phyloP scores from a whole-genome alignment of 30 jellyfish, hydroid and myxozoan genomes.

The Cassiopea andromeda region DNA sequence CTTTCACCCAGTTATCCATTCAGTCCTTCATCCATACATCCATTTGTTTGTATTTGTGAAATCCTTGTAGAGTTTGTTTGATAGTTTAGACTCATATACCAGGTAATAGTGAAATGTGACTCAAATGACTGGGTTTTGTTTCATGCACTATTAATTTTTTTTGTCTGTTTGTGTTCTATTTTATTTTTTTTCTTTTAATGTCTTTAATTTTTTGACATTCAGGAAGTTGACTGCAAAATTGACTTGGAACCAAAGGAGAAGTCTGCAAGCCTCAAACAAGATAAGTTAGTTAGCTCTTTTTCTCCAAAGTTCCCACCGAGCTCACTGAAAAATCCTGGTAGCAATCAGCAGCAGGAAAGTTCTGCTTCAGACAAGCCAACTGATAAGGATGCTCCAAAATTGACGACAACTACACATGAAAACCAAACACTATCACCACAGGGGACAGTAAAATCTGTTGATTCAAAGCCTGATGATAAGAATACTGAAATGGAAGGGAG shows the following conservation, averaged over 20 bases:
- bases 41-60: no score
- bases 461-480: not conserved
- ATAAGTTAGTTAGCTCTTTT: not conserved
- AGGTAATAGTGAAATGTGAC: no score
- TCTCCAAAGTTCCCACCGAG: not conserved
- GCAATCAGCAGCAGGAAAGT: not conserved
- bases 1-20: no score
- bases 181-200: not conserved
- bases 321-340: not conserved
- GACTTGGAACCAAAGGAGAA: not conserved
- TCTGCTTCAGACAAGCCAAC: not conserved
- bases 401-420: not conserved
- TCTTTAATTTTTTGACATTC: not conserved
- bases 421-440: not conserved
- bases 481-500: conserved; percentile 8
- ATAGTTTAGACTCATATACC: no score
- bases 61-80: no score
- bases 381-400: not conserved
- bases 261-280: not conserved
- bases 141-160: no score
- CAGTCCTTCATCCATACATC: no score
- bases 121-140: no score
- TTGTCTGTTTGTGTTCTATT: not conserved
- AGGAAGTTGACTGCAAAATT: not conserved
- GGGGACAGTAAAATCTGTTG: not conserved